These are phyloP conservation scores for Spilogale gracilis DNA, from an alignment of 2,113 vertebrate genomes.

Conservation along the genomic window DNA sequence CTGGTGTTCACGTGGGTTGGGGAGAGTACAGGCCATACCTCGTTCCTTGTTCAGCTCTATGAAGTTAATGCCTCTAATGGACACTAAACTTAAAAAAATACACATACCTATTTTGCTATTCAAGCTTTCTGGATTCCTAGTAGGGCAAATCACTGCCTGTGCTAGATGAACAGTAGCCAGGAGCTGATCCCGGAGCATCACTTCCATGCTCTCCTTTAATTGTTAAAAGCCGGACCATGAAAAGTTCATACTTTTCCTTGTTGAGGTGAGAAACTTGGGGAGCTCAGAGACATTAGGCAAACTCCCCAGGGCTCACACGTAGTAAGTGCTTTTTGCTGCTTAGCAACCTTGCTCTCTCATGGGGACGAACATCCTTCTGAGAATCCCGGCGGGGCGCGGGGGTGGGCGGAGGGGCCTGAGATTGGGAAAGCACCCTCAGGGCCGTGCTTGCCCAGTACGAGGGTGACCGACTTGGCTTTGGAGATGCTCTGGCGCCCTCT, in stretches of 20 bases:
- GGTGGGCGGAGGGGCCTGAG: not conserved
- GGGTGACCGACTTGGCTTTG: not conserved
- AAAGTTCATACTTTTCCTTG: not conserved
- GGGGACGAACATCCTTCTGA: not conserved
- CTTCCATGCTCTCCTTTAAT: not conserved
- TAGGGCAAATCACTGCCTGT: not conserved
- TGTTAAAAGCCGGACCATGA: not conserved
- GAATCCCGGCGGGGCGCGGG: not conserved
- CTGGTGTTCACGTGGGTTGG: not conserved
- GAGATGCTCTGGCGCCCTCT: conserved; percentile 66
- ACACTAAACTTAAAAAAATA: not conserved
- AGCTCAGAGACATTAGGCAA: not conserved
- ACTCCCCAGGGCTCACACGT: not conserved
- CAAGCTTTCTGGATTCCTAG: not conserved
- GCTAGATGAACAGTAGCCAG: not conserved
- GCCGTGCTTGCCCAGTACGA: fast-evolving
- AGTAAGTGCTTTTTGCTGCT: not conserved
- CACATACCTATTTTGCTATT: not conserved
- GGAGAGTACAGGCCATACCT: not conserved
- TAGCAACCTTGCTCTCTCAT: not conserved
- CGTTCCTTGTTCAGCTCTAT: not conserved
- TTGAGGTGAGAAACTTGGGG: not conserved
- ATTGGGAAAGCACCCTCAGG: fast-evolving
- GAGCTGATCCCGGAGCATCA: not conserved
- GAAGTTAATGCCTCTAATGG: not conserved